Evolutionary conservation across 2,797 vertebrate species (phyloP), one percentile per base, ranked within the genome.

Genomic region (Apogon talboti): DNA sequence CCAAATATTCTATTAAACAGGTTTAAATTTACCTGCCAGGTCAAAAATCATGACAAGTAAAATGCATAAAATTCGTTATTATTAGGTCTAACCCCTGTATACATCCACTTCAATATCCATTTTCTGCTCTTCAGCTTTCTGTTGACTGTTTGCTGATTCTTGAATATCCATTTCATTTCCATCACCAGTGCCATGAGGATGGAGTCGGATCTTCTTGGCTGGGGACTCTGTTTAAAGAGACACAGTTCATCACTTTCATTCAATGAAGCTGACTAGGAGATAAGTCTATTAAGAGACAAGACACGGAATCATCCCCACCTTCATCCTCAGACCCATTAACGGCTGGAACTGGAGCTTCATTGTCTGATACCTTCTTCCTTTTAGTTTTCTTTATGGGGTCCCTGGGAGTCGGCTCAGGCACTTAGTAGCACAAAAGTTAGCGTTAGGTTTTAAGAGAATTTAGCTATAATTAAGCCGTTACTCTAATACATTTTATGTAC

Each of bases 311-410:
- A 24, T 21, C 75, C 19, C 12, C 12, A 86, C 79, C 85, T 46
- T 85, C 89, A 28, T 69, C 84, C 0, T 81, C 80, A 6, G 66
- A 80, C 1, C 79, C 84, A 52, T 87, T 91, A 24, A 89, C 71
- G 21, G 44, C 51, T 64, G 53, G 3, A 12, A 18, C 30, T 9
- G 76, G 41, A 19, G 45, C 30, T 19, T 35, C 35, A 1, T n/a
- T 71, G 46, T 60, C 60, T 10, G 3, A 5, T 1, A 1, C 4
- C 6, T 16, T 76, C 33, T 35, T 35, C 9, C 33, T 4, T 46
- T 50, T 84, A 11, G 41, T 85, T 60, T 88, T 84, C 56, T 86
- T 92, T 1, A 93, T 6, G 7, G 89, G 83, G 11, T 13, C 37
- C 61, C 91, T 89, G 1, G 78, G 73, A 16, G 76, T 89, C 35